phyloP scores from a whole-genome alignment of 2,888 invertebrate genomes.

The Seira ritae region DNA sequence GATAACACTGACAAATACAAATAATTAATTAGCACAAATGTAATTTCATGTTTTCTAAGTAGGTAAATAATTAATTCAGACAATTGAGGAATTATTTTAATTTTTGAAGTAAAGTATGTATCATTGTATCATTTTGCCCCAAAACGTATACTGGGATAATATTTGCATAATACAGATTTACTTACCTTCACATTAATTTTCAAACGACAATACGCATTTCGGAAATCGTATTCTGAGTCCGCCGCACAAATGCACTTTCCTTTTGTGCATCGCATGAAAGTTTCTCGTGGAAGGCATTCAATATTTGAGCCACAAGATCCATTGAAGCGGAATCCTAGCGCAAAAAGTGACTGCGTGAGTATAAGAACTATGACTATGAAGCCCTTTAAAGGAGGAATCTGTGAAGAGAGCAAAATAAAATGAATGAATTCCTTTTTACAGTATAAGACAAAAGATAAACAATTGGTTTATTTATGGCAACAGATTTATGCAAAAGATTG shows the following conservation, averaged over 20 bases:
- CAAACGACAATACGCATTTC: slow-evolving; percentile 40
- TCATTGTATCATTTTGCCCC: no score
- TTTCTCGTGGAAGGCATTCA: slow-evolving; percentile 49
- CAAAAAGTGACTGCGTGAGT: not conserved
- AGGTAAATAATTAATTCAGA: no score
- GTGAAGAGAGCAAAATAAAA: not conserved
- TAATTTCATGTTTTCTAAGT: no score
- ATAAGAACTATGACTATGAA: not conserved
- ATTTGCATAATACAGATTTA: no score
- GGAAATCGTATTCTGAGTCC: slow-evolving; percentile 42
- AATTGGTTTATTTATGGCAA: not conserved
- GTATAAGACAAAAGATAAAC: not conserved
- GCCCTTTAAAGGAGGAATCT: not conserved
- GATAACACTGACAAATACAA: no score
- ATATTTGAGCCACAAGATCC: slow-evolving; percentile 30
- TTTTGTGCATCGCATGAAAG: slow-evolving; percentile 45
- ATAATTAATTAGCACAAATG: no score
- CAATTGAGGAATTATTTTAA: no score
- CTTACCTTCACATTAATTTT: slow-evolving; percentile 49
- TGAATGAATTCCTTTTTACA: not conserved
- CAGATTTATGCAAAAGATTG: not conserved
- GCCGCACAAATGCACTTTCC: slow-evolving; percentile 48
- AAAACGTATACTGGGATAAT: no score
- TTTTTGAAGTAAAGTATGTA: no score
- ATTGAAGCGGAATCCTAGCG: slow-evolving; percentile 24